phyloP scores from a whole-genome alignment of 2,888 invertebrate species.

The Itoplectis maculator region DNA sequence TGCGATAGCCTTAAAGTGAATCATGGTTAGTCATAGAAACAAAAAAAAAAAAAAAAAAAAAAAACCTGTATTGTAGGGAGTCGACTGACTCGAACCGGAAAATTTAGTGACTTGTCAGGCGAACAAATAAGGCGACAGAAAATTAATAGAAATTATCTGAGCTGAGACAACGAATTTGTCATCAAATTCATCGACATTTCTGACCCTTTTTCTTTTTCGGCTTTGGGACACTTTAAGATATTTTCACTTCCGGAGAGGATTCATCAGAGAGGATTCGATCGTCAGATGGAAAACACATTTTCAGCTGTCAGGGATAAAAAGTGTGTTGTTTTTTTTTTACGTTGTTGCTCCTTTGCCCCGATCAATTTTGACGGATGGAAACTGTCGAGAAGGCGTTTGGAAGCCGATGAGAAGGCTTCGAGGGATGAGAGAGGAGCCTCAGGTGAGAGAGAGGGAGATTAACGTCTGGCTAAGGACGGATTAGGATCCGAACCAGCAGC shows the following conservation, averaged over 20 bases:
- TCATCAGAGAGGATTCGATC: background rate
- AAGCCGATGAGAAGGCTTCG: conserved; percentile 16
- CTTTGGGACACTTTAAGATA: background rate
- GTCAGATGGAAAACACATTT: background rate
- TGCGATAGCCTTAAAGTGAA: background rate
- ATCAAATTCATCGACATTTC: too few species aligned
- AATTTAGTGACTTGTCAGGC: too few species aligned
- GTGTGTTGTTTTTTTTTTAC: conserved; percentile 21
- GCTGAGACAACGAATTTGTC: too few species aligned
- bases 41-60: background rate
- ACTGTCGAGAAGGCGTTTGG: conserved; percentile 2
- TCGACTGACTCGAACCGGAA: background rate
- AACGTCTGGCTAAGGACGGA: conserved; percentile 32
- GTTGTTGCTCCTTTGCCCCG: background rate
- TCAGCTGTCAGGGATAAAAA: background rate
- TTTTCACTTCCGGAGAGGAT: background rate
- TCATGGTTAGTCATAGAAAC: background rate
- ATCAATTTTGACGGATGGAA: conserved; percentile 33
- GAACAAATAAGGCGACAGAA: too few species aligned
- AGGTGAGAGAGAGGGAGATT: conserved; percentile 57
- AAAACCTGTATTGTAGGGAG: background rate
- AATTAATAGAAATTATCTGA: too few species aligned
- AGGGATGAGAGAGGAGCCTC: conserved; percentile 21
- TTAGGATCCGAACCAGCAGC: conserved; percentile 43
- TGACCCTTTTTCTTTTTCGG: background rate